Evolutionary conservation across 2,797 vertebrate genomes (phyloP), one percentile per base, ranked within the genome.

Genomic region (Anguilla marmorata): DNA sequence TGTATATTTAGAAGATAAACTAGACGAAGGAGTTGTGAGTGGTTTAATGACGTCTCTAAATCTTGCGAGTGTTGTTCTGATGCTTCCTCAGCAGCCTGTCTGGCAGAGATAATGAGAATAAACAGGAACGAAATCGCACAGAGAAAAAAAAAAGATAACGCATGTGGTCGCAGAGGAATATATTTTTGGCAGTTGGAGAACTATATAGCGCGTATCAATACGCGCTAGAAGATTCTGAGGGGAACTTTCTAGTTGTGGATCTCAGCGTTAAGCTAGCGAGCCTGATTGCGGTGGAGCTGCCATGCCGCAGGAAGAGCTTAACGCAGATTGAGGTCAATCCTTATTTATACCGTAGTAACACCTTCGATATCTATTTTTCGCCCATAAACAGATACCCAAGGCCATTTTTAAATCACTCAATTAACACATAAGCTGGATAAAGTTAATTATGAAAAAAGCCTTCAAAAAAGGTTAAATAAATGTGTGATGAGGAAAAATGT

Each of bases 21-120:
- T 89, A 84, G 85, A 90, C 89, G 87, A 91, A 87, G 56, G 37
- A 8, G 27, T 27, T 14, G 45, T 9, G 50, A 66, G 85, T 58
- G 91, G 91, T 86, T 91, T 91, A 92, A 91, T 92, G 72, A 90
- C 90, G 89, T 69, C 90, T 91, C 90, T 88, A 86, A 89, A 87
- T 85, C 90, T 85, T 85, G 82, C 88, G 88, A 89, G 85, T 72
- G 87, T 30, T 89, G 89, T 87, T 91, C 87, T 90, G 90, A 90
- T 88, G 86, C 87, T 87, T 91, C 89, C 89, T 60, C 90, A 89
- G 85, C 90, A 92, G 92, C 88, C 89, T 91, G 89, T 87, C 88
- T 76, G 41, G 85, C 37, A 66, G 91, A 90, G 90, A 89, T 89
- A 88, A 93, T 86, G 90, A 90, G 90, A 87, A 91, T 85, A 82